Conservation (phyloP, 2,113 vertebrate species). For the Eidolon helvum region DNA sequence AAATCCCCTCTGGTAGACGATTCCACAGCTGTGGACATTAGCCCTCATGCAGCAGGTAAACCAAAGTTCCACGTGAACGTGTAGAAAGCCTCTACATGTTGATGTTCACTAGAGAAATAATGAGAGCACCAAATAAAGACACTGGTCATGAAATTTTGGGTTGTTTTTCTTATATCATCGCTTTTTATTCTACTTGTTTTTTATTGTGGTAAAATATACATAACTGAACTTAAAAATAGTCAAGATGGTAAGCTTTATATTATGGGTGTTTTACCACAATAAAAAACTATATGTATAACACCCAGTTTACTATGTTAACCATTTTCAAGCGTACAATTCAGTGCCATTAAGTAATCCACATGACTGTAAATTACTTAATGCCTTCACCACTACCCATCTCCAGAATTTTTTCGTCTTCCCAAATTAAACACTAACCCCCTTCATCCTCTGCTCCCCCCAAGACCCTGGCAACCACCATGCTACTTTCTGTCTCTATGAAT, state of each 20-base stretch:
- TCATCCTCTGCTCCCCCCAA: no score
- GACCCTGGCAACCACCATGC: no score
- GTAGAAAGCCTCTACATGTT: rapidly evolving
- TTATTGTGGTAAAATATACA: background rate
- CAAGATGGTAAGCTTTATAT: background rate
- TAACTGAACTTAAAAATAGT: background rate
- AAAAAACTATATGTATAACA: background rate
- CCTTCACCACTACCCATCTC: background rate
- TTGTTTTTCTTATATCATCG: background rate
- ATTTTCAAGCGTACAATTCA: background rate
- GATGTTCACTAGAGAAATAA: background rate
- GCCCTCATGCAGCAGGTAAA: no score
- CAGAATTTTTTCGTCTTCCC: background rate
- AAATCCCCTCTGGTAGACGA: background rate
- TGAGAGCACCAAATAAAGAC: background rate
- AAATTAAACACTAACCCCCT: no score
- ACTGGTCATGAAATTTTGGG: background rate
- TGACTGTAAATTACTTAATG: no score
- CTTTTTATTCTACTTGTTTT: background rate
- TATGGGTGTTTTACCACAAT: background rate
- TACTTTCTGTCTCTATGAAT: no score
- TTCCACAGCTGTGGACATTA: no score
- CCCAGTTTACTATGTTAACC: background rate
- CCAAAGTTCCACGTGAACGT: no score
- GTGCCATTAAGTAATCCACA: background rate